Percentiles rank a stretch among this genome's conserved stretches.
phyloP scores from a whole-genome alignment of 2,797 vertebrate genomes.

The Trachops cirrhosus region DNA sequence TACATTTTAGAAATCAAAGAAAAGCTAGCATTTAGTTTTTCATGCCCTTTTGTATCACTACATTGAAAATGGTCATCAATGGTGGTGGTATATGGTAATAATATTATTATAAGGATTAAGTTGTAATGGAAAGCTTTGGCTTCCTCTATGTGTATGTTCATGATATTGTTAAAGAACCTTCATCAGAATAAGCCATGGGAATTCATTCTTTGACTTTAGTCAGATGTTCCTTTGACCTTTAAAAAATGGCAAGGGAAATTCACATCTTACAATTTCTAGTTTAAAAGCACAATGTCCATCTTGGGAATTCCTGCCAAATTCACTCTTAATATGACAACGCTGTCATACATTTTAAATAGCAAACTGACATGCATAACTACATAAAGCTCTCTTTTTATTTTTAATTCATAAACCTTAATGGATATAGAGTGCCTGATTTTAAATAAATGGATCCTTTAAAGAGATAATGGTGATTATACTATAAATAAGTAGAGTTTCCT shows the following conservation, averaged over 20 bases:
- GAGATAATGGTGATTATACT: constrained; percentile 60
- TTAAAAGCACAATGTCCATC: constrained; percentile 62
- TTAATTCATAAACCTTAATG: constrained; percentile 74
- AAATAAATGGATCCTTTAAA: constrained; percentile 77
- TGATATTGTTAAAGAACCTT: constrained; percentile 4
- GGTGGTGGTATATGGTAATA: neutral
- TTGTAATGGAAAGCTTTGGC: constrained; percentile 28
- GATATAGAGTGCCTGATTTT: constrained; percentile 74
- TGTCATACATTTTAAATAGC: constrained; percentile 69
- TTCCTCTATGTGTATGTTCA: neutral
- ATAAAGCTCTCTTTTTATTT: constrained; percentile 72
- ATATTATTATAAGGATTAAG: neutral
- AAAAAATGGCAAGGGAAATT: constrained; percentile 56
- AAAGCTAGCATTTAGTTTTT: constrained; percentile 28
- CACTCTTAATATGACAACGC: constrained; percentile 63
- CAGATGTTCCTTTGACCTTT: constrained; percentile 3
- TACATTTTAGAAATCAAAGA: constrained; percentile 22
- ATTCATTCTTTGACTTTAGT: constrained; percentile 20
- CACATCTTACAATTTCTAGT: constrained; percentile 62
- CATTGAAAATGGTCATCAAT: neutral
- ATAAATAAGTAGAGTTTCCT: constrained; percentile 72
- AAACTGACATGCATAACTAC: constrained; percentile 78
- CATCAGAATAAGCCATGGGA: constrained; percentile 38
- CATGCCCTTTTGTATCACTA: neutral
- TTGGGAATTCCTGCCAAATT: constrained; percentile 70